Evolutionary conservation across 2,888 invertebrate species (phyloP).

Genomic region (Pandemis corylana): DNA sequence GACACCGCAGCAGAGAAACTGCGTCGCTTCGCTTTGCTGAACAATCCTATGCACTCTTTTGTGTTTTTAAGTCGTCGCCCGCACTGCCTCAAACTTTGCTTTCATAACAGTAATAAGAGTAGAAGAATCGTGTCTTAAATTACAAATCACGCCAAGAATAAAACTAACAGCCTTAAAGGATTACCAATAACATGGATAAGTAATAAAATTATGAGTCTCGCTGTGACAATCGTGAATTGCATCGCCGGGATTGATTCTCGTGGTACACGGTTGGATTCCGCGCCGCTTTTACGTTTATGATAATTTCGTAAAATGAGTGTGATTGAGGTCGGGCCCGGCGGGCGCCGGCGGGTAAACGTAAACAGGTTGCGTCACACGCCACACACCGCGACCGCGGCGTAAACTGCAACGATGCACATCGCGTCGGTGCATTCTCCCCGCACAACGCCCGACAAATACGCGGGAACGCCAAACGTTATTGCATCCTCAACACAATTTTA

Average conservation of each 20-base stretch:
- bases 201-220: not conserved
- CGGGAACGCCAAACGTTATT: constrained; percentile 20
- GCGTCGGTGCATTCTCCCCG: constrained; percentile 54
- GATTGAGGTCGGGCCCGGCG: constrained; percentile 58
- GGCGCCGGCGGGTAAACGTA: constrained; percentile 57
- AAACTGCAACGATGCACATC: constrained; percentile 58
- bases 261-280: constrained; percentile 55
- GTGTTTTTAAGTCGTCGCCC: constrained; percentile 30
- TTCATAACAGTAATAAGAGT: constrained; percentile 12
- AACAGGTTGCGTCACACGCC: constrained; percentile 64
- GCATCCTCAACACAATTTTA: constrained; percentile 14
- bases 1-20: constrained; percentile 48
- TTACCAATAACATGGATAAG: not conserved
- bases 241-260: constrained; percentile 38
- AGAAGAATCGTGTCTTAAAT: constrained; percentile 21
- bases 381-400: constrained; percentile 47
- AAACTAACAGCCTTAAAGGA: not conserved
- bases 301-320: constrained; percentile 69
- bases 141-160: constrained; percentile 8
- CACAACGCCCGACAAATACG: constrained; percentile 41
- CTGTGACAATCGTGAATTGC: not conserved
- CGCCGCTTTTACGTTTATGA: constrained; percentile 64
- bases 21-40: constrained; percentile 45
- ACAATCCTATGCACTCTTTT: constrained; percentile 39
- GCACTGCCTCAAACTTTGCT: constrained; percentile 21